These are phyloP conservation scores for Pseudobourletiella spinata DNA, from an alignment of 1,140 invertebrate species.

Conservation along the genomic window DNA sequence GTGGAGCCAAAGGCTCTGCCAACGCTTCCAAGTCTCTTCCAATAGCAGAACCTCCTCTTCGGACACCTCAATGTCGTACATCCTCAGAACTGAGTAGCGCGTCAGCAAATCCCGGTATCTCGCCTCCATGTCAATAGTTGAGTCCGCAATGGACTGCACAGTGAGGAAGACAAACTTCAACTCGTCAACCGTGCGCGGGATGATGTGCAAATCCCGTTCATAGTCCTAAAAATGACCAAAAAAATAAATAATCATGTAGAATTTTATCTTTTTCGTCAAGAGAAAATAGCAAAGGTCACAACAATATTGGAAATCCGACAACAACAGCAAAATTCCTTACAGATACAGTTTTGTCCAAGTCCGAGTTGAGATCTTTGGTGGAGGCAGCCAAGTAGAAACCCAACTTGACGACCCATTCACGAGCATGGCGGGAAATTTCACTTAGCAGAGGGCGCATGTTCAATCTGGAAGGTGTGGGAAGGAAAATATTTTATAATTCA, in stretches of 20 bases:
- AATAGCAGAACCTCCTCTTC: conserved; percentile 17
- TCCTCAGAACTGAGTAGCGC: conserved; percentile 18
- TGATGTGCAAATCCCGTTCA: conserved; percentile 52
- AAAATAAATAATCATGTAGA: too few relatives aligned
- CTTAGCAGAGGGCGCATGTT: conserved; percentile 55
- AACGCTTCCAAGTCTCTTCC: conserved; percentile 43
- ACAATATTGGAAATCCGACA: too few relatives aligned
- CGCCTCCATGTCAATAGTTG: conserved; percentile 43
- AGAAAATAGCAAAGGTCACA: too few relatives aligned
- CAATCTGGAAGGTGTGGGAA: conserved; percentile 48
- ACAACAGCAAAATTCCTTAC: too few relatives aligned
- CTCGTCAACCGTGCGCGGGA: conserved; percentile 63
- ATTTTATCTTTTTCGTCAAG: too few relatives aligned
- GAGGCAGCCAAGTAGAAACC: conserved; percentile 51
- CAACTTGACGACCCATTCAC: conserved; percentile 59
- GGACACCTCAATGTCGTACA: conserved; percentile 22
- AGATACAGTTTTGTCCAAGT: conserved; percentile 18
- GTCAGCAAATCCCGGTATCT: conserved; percentile 17
- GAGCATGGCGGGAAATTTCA: conserved; percentile 54
- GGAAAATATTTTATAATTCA: too few relatives aligned
- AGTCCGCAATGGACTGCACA: conserved; percentile 61
- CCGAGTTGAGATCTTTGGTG: conserved; percentile 43
- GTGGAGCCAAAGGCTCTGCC: conserved; percentile 49
- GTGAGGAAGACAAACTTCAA: conserved; percentile 75
- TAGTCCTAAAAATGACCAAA: conserved; percentile 41